These are phyloP conservation scores for Myotis pilosus DNA, from an alignment of 2,797 vertebrate species.

Conservation along the genomic window DNA sequence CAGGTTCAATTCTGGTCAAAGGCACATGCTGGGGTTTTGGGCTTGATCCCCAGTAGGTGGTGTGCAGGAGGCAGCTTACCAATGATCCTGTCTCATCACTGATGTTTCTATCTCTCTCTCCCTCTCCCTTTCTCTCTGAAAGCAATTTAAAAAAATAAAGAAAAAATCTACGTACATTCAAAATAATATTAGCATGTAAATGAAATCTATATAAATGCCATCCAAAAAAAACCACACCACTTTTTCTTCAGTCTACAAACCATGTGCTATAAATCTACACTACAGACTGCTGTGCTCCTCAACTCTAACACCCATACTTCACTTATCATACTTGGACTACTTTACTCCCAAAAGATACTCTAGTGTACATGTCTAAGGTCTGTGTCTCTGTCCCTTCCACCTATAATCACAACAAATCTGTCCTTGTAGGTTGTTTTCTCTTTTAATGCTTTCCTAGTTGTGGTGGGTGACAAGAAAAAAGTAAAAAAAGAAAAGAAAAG, in stretches of 20 bases:
- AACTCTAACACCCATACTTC: background rate
- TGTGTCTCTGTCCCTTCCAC: background rate
- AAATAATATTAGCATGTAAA: conserved; percentile 4
- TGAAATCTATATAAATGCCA: background rate
- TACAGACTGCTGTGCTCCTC: background rate
- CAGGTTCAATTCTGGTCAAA: too few relatives aligned
- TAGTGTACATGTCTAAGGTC: background rate
- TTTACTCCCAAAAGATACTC: background rate
- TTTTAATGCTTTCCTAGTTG: background rate
- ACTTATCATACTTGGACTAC: background rate
- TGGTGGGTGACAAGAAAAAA: background rate
- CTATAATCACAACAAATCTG: background rate
- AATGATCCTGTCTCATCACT: too few relatives aligned
- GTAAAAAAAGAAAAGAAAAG: conserved; percentile 15
- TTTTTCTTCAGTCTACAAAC: background rate
- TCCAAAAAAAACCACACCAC: background rate
- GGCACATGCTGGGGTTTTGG: too few relatives aligned
- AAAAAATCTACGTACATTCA: background rate
- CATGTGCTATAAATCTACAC: background rate
- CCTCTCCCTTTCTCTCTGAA: too few relatives aligned
- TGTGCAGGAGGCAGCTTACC: too few relatives aligned
- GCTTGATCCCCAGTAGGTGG: too few relatives aligned
- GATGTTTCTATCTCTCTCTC: too few relatives aligned
- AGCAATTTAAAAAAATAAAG: too few relatives aligned
- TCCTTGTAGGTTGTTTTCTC: background rate